Base-by-base conservation (phyloP, 2,797 vertebrate species). In the Gymnothorax reevesii region DNA sequence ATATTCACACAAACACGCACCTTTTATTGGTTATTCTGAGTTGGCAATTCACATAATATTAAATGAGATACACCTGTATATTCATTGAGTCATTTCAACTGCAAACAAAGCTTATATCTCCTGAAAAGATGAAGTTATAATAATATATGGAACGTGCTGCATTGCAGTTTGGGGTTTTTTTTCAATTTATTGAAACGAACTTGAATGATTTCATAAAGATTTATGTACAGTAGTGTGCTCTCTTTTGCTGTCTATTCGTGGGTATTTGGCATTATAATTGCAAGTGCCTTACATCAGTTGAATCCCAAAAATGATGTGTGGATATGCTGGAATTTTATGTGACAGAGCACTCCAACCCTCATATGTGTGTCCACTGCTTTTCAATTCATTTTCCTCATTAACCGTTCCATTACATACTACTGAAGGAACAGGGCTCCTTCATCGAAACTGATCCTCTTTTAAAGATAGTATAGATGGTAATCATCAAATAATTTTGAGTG, bases 201-300 rank as follows among this genome's bases (percentile, higher is more conserved):
- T 96, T 95, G 94, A 96, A 95, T 95, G 94, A 94, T 94, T 90
- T 95, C 94, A 95, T 93, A 92, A 91, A 95, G 93, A 96, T 93
- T 25, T 52, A 64, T 84, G 83, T 4, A 49, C 75, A 93, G 85
- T 86, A 90, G 94, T 95, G 91, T 91, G 93, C 93, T 71, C 93
- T 94, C 92, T 93, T 92, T 94, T 92, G 93, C 92, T 94, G 93
- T 55, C 85, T 80, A 92, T 94, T 13, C 93, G 90, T 94, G 92
- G 94, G 93, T 94, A 93, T 96, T 95, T 95, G 96, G 96, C 96
- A 96, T 97, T 96, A 96, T 97, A 96, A 96, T 95, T 97, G 95
- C 95, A 98, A 99, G 98, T 99, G 98, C 98, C 98, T 99, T 99
- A 99, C 97, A 95, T 96, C 96, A 97, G 97, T 96, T 97, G 98